phyloP scores from a whole-genome alignment of 2,797 vertebrate genomes.

The Morelia viridis region DNA sequence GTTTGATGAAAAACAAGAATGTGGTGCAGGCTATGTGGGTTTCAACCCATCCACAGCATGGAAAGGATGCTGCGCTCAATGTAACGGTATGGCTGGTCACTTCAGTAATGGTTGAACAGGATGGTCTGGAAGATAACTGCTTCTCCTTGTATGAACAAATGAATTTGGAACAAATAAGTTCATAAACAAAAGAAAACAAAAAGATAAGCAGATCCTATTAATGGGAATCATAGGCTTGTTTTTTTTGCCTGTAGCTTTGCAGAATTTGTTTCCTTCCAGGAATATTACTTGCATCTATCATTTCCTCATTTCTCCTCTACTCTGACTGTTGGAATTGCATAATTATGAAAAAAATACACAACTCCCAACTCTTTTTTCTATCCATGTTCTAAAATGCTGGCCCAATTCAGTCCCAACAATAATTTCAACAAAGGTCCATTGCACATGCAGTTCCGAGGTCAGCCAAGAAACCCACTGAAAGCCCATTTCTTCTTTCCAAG shows the following conservation, averaged over 20 bases:
- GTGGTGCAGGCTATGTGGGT: background rate
- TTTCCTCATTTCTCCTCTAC: background rate
- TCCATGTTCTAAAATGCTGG: background rate
- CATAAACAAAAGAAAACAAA: background rate
- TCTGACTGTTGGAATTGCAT: background rate
- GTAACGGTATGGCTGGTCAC: background rate
- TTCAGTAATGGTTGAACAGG: background rate
- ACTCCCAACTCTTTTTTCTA: background rate
- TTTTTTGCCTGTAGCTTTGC: background rate
- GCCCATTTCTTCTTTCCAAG: background rate
- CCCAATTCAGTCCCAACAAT: background rate
- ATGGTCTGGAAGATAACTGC: background rate
- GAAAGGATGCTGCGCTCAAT: background rate
- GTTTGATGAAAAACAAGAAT: background rate
- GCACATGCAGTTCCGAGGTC: background rate
- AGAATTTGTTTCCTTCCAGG: too few relatives aligned
- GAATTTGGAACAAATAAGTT: background rate
- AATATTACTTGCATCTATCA: too few relatives aligned
- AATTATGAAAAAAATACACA: background rate
- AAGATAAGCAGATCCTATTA: background rate
- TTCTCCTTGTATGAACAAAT: background rate
- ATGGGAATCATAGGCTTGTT: background rate
- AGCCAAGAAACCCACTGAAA: background rate
- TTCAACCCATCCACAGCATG: background rate
- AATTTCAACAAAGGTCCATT: background rate